Conservation (phyloP, 2,888 invertebrate species). For the Callyntrura guangdongensis region DNA sequence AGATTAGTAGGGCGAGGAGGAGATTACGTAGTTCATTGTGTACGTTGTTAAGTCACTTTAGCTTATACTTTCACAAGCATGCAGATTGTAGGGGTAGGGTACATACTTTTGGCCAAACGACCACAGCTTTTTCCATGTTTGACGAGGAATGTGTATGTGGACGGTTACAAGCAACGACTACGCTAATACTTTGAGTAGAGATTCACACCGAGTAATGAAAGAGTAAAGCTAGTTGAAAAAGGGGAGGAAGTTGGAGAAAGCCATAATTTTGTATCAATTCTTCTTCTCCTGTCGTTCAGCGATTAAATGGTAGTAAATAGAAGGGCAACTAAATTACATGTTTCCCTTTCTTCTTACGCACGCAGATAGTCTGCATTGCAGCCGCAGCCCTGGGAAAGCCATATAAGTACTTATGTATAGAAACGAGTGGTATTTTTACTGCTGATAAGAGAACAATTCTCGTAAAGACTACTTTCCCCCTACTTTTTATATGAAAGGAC, state of each 20-base stretch:
- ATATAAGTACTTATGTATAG: too few species aligned
- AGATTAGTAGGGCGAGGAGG: background rate
- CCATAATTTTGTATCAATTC: conserved; percentile 64
- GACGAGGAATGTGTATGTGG: background rate
- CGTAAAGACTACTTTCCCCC: background rate
- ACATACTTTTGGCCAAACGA: background rate
- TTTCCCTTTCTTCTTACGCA: background rate
- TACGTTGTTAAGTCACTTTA: too few species aligned
- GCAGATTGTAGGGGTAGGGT: background rate
- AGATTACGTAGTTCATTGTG: conserved; percentile 8
- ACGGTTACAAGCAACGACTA: background rate
- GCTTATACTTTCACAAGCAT: too few species aligned
- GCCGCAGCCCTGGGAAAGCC: too few species aligned
- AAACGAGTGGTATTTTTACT: too few species aligned
- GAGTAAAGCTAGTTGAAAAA: conserved; percentile 8
- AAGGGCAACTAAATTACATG: conserved; percentile 44
- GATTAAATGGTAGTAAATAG: conserved; percentile 53
- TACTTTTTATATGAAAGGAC: background rate
- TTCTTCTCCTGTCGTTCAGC: conserved; percentile 42
- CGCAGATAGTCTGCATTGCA: background rate
- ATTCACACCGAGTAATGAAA: background rate
- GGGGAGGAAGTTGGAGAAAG: conserved; percentile 46
- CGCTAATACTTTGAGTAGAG: background rate
- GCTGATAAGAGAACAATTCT: background rate
- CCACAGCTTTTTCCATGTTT: background rate